Percentiles rank a stretch among this genome's conserved stretches.
Evolutionary conservation across 2,888 invertebrate genomes (phyloP).

Genomic region (Actias luna): DNA sequence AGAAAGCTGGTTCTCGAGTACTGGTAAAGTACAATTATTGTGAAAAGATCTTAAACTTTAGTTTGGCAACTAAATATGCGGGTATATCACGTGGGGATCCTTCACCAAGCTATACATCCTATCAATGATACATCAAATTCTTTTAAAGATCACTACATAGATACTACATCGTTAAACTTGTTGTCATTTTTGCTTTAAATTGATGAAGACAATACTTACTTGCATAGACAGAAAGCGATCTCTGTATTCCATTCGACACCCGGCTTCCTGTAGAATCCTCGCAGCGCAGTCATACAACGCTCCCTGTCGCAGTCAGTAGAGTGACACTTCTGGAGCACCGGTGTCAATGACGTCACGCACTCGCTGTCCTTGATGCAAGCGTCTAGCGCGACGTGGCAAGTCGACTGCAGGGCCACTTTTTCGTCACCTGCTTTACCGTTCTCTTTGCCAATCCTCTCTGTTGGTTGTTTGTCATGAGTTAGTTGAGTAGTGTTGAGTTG

Average conservation of each 20-base stretch:
- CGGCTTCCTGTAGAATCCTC: slow-evolving; percentile 91
- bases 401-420: slow-evolving; percentile 87
- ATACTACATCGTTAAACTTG: too few species aligned
- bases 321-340: slow-evolving; percentile 93
- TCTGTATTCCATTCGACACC: slow-evolving; percentile 92
- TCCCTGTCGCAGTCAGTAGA: slow-evolving; percentile 87
- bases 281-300: slow-evolving; percentile 93
- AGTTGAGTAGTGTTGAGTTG: slow-evolving; percentile 26
- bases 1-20: too few species aligned
- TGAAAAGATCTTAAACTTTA: too few species aligned
- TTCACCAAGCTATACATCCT: too few species aligned
- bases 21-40: too few species aligned
- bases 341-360: slow-evolving; percentile 89
- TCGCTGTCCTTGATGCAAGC: slow-evolving; percentile 91
- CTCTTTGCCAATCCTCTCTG: slow-evolving; percentile 80
- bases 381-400: slow-evolving; percentile 92
- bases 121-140: too few species aligned
- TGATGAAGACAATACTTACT: too few species aligned
- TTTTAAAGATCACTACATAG: too few species aligned
- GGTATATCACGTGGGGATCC: too few species aligned
- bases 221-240: slow-evolving; percentile 96
- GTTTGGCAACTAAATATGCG: too few species aligned
- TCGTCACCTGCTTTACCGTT: slow-evolving; percentile 80
- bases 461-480: slow-evolving; percentile 59
- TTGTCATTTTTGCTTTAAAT: too few species aligned